phyloP scores from a whole-genome alignment of 2,888 invertebrate genomes.

The Pristionchus maxplancki region DNA sequence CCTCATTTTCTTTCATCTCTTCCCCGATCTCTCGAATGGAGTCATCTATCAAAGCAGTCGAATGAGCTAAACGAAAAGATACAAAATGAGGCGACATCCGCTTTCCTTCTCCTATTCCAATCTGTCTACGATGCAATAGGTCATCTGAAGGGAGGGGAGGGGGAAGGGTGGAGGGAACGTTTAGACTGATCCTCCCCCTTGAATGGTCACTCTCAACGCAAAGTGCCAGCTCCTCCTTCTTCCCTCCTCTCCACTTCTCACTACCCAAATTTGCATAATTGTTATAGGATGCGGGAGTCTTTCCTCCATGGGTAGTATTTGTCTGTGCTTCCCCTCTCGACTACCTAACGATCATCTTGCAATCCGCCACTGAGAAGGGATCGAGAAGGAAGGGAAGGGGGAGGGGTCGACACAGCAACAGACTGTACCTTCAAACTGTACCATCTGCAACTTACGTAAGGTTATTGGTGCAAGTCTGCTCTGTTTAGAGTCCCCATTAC shows the following conservation, averaged over 20 bases:
- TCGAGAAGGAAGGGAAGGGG: not conserved
- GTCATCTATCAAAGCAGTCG: slow-evolving; percentile 32
- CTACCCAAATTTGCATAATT: slow-evolving; percentile 46
- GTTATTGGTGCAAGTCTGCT: not conserved
- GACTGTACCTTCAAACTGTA: slow-evolving; percentile 8
- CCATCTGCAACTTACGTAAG: not conserved
- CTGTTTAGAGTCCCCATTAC: not conserved
- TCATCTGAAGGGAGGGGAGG: not conserved
- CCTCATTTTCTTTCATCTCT: slow-evolving; percentile 8
- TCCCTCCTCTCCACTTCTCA: slow-evolving; percentile 20
- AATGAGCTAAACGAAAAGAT: slow-evolving; percentile 5
- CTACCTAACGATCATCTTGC: slow-evolving; percentile 29
- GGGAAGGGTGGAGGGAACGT: not conserved
- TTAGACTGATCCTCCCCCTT: slow-evolving; percentile 18
- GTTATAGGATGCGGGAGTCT: slow-evolving; percentile 23
- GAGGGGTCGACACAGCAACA: not conserved
- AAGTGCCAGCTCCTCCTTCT: slow-evolving; percentile 8
- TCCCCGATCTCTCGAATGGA: not conserved
- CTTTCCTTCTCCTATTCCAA: not conserved
- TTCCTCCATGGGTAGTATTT: slow-evolving; percentile 39
- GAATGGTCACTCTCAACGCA: not conserved
- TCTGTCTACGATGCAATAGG: slow-evolving; percentile 15
- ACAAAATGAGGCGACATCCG: slow-evolving; percentile 10
- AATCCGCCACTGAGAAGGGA: not conserved
- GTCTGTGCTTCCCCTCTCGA: slow-evolving; percentile 5